Evolutionary conservation across 2,888 invertebrate genomes (phyloP), one percentile per base, ranked within the genome.

Genomic region (Trichogramma dendrolimi): DNA sequence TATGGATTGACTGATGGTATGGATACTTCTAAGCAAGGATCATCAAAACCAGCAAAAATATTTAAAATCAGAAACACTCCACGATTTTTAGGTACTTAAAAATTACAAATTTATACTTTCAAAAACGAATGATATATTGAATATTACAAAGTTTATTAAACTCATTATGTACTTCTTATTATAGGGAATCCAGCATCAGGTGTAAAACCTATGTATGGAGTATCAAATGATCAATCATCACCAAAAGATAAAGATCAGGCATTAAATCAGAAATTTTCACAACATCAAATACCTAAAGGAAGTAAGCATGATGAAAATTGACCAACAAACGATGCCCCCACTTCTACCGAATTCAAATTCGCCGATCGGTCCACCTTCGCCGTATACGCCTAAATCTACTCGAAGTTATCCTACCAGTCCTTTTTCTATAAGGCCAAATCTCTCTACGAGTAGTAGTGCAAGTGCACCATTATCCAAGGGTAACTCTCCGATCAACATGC

Each of bases 181-280:
- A 6, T 44, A 66, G 66, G 66, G 0, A 84, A 84, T 70, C 85
- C 85, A 0, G 83, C 84, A 0, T 84, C 84, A 0, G 85, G 85
- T 0, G 85, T 85, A 0, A 85, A 85, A 65, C 85, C 85, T 0
- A 82, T 85, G 81, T 85, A 84, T 66, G 82, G 82, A 6, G 80
- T 83, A 0, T 76, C 78, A 49, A 80, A 79, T 3, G 81, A 82
- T 4, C 64, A 63, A 39, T 10, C 68, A 4, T 68, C 67, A 44
- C 67, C 68, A 1, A 71, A 71, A 41, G 72, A 72, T 4, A 61
- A 66, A 4, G 50, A 63, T 2, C 49, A 64, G 2, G 63, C 59
- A n/a, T 54, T 55, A 4, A 65, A 68, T 0, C 70, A 70, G 51
- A 70, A 66, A 55, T 63, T 57, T 43, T 58, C 56, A 55, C 65